Percentiles rank a stretch among this genome's conserved stretches.
These are phyloP conservation scores for Pheosia tremula DNA, from an alignment of 2,888 invertebrate genomes.

Conservation along the genomic window DNA sequence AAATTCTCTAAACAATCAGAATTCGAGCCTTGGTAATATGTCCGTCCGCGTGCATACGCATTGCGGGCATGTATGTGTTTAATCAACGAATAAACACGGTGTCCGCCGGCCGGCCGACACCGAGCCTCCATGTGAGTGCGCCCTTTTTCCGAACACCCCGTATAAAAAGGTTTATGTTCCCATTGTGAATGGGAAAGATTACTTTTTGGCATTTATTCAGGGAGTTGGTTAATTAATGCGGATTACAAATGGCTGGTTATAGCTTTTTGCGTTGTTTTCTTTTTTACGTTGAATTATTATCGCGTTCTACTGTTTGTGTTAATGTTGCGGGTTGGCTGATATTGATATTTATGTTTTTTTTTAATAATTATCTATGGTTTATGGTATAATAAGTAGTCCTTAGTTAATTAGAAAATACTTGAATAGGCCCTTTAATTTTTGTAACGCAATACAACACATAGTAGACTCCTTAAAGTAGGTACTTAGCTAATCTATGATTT, in stretches of 20 bases:
- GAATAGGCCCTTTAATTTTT: too few species aligned
- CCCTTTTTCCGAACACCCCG: slow-evolving; percentile 50
- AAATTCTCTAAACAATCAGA: slow-evolving; percentile 85
- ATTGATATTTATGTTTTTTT: slow-evolving; percentile 32
- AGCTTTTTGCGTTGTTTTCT: slow-evolving; percentile 28
- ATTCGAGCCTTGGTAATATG: slow-evolving; percentile 83
- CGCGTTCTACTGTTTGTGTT: slow-evolving; percentile 10
- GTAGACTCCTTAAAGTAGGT: too few species aligned
- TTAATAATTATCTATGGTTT: slow-evolving; percentile 6
- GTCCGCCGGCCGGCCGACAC: slow-evolving; percentile 61
- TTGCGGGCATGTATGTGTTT: slow-evolving; percentile 79
- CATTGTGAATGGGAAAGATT: slow-evolving; percentile 65
- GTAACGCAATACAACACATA: too few species aligned
- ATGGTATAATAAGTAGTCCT: not conserved
- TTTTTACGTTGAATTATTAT: slow-evolving; percentile 33
- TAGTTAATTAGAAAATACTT: too few species aligned
- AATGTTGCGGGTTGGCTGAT: not conserved
- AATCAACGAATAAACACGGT: slow-evolving; percentile 80
- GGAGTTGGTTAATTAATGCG: slow-evolving; percentile 65
- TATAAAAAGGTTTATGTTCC: slow-evolving; percentile 69
- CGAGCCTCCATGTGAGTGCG: slow-evolving; percentile 49
- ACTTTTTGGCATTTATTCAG: slow-evolving; percentile 66
- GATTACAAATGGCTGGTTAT: slow-evolving; percentile 56
- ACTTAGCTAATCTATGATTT: too few species aligned
- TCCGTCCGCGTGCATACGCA: slow-evolving; percentile 82